Evolutionary conservation across 2,888 invertebrate species (phyloP), one percentile per base, ranked within the genome.

Genomic region (Listrodromus nycthemerus): DNA sequence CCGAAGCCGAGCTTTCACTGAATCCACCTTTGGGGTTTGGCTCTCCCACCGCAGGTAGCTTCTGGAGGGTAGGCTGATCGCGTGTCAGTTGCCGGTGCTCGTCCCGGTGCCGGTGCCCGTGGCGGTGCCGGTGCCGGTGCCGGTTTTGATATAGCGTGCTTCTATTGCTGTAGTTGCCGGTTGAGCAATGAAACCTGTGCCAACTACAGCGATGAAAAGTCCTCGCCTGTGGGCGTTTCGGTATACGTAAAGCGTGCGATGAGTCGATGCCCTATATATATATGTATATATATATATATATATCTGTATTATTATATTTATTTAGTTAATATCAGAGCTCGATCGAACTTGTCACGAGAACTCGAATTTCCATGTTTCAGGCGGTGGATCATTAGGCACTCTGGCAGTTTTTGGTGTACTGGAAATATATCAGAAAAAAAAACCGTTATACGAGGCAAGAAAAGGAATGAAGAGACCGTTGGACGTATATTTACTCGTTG

Each of bases 1-100:
- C 89, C 88, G 86, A 87, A 88, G 90, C 82, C 87, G 89, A 89
- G 90, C 88, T 88, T 90, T 89, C 87, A 91, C 91, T 91, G 89
- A 90, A 80, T 86, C 80, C 69, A 81, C 1, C 85, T 78, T 83
- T 79, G 80, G 82, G 76, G 67, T 85, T 83, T 80, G 82, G 27
- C 61, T 71, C 61, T 52, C 30, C 58, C 24, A 58, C 58, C 58
- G 58, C 58, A 30, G 58, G 58, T 16, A 58, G 27, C 58, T 74
- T 8, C 65, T 27, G 19, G 73, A 48, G 65, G 74, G 74, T 63
- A 66, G 66, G 69, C 78, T 83, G 86, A 90, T 92, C 89, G 92
- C 92, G 91, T 92, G 92, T 87, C 86, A 78, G 81, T 84, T 65
- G 80, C 80, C 85, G 85, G 83, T 85, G 86, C 87, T 58, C 83